phyloP scores from a whole-genome alignment of 2,888 invertebrate species.

The Calephelis perditalis region DNA sequence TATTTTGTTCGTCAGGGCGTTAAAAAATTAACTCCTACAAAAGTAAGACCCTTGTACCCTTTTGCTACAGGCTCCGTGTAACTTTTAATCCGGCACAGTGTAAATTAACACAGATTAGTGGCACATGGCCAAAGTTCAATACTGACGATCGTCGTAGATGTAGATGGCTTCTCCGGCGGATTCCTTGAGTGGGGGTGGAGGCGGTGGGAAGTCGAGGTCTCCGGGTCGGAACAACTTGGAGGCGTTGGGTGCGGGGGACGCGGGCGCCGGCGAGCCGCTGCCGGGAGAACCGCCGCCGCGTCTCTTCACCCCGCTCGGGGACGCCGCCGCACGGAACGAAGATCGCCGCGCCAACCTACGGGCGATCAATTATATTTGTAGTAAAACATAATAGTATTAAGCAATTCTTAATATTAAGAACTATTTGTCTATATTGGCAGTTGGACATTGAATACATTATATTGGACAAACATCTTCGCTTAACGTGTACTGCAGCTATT shows the following conservation, averaged over 20 bases:
- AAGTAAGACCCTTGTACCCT: no score
- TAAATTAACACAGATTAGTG: constrained; percentile 12
- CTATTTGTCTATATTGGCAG: no score
- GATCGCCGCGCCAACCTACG: constrained; percentile 82
- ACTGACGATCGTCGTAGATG: constrained; percentile 70
- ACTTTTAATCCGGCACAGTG: not conserved
- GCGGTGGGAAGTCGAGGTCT: constrained; percentile 64
- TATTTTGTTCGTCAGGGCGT: no score
- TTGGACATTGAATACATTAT: no score
- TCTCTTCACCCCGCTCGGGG: constrained; percentile 63
- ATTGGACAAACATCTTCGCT: no score
- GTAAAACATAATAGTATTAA: no score
- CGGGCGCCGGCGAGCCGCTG: constrained; percentile 61
- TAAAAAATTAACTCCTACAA: no score
- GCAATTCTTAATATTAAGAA: no score
- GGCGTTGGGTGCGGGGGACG: constrained; percentile 69
- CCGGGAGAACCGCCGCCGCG: constrained; percentile 66
- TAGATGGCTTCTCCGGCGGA: constrained; percentile 83
- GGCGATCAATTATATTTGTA: no score
- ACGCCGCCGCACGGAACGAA: constrained; percentile 77
- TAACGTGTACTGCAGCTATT: no score
- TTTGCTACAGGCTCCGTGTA: no score
- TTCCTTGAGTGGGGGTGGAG: constrained; percentile 75
- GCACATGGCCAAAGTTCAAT: constrained; percentile 40
- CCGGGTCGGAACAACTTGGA: constrained; percentile 71